Conservation (phyloP, 2,888 invertebrate species). For the Temnothorax ravouxi region DNA sequence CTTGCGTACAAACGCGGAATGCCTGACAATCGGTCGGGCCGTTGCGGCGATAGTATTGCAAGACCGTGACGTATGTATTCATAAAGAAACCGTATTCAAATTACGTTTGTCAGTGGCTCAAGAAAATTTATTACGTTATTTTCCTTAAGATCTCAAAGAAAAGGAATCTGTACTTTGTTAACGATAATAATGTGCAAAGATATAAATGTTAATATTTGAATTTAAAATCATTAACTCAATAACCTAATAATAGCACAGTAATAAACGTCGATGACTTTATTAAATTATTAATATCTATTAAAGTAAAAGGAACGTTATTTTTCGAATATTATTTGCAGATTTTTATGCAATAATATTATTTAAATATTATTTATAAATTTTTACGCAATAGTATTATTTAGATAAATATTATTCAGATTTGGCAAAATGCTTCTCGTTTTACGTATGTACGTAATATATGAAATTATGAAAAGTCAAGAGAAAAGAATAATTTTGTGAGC, state of each 20-base stretch:
- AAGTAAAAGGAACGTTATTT: not conserved
- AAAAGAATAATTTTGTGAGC: not conserved
- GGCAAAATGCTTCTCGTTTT: not conserved
- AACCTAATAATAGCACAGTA: not conserved
- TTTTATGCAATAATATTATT: no score
- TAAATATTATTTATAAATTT: no score
- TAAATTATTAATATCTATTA: slow-evolving; percentile 11
- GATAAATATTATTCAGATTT: not conserved
- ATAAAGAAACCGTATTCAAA: slow-evolving; percentile 51
- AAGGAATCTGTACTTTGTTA: not conserved
- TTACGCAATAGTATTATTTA: no score
- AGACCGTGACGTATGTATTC: slow-evolving; percentile 60
- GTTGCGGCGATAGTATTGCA: slow-evolving; percentile 46
- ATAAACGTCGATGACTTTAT: not conserved
- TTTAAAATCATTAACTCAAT: not conserved
- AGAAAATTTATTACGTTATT: not conserved
- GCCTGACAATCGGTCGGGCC: slow-evolving; percentile 68
- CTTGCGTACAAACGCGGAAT: slow-evolving; percentile 70
- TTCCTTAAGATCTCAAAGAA: not conserved
- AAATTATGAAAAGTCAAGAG: not conserved
- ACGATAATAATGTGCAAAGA: not conserved
- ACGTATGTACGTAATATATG: not conserved
- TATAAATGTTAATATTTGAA: not conserved
- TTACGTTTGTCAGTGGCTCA: not conserved
- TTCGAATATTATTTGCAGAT: not conserved